Evolutionary conservation across 2,888 invertebrate species (phyloP), one percentile per base, ranked within the genome.

Genomic region (Drosophila yooni): DNA sequence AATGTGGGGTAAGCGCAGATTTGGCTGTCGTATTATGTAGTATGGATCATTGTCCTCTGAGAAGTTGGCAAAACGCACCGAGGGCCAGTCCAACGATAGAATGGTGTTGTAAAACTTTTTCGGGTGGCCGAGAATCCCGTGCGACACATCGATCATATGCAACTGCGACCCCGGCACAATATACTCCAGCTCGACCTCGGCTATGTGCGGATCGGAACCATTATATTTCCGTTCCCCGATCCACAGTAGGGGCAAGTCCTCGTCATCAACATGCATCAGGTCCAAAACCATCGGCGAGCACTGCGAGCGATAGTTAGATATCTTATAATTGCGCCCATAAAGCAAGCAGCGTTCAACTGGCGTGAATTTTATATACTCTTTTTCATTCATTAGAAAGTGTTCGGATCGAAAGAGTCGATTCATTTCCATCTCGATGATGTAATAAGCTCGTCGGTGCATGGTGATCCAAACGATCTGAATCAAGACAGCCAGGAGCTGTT

Each of bases 361-460:
- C 8, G 66, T 7, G 36, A 66, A 66, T 1, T 1, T 40, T 7
- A 25, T 43, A 21, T 66, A 65, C 0, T 46, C 34, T 1, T 74
- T 74, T 0, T 79, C 82, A 1, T 72, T 77, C 38, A 88, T 57
- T 38, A 83, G 86, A 53, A 92, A 92, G 64, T 92, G 91, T 25
- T 91, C 88, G 8, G 92, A 91, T 5, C 92, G 83, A 73, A 92
- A 91, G 15, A 92, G 81, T 15, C 92, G 84, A 74, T 88, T 86
- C 61, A 92, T 91, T 81, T 92, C 92, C 72, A 70, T 60, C 52
- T 91, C 89, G 46, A 92, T 90, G 15, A 88, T 58, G 29, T 83
- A 81, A 54, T 87, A 91, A 18, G 84, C 88, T 15, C 83, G 81
- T 2, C 92, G 78, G 76, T 91, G 66, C 66, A 66, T 36, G 0